Conservation (phyloP, 2,113 vertebrate species). For the Naja naja region DNA sequence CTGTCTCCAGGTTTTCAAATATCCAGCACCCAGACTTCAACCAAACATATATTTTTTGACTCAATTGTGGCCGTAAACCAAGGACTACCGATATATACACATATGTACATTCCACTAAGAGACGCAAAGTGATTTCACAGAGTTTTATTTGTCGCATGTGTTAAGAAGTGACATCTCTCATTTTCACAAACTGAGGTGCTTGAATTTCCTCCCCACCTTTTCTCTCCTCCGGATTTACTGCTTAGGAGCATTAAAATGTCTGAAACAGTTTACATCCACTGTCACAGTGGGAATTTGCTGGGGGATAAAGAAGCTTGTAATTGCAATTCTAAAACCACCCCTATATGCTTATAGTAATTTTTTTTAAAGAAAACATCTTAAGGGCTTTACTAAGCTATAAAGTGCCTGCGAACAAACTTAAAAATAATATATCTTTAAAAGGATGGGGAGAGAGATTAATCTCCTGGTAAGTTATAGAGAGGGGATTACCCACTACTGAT, state of each 20-base stretch:
- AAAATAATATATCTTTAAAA: slow-evolving; percentile 55
- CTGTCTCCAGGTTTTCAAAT: neutral
- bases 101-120: slow-evolving; percentile 51
- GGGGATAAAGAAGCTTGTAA: slow-evolving; percentile 69
- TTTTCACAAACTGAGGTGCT: slow-evolving; percentile 42
- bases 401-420: slow-evolving; percentile 55
- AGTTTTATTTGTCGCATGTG: slow-evolving; percentile 68
- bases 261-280: slow-evolving; percentile 66
- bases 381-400: slow-evolving; percentile 70
- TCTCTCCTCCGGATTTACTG: slow-evolving; percentile 49
- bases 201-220: slow-evolving; percentile 34
- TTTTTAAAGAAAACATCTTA: slow-evolving; percentile 52
- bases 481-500: neutral
- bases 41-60: neutral
- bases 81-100: neutral
- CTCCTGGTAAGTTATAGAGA: slow-evolving; percentile 25
- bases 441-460: slow-evolving; percentile 26
- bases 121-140: slow-evolving; percentile 64
- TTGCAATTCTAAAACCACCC: slow-evolving; percentile 68
- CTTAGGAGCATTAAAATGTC: slow-evolving; percentile 70
- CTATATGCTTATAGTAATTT: slow-evolving; percentile 66
- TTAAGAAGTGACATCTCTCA: slow-evolving; percentile 54
- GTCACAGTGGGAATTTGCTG: slow-evolving; percentile 63
- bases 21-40: neutral
- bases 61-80: neutral